Percentiles rank a stretch among this genome's conserved stretches.
Conservation (phyloP, 2,113 vertebrate species). For the Spheniscus mendiculus region DNA sequence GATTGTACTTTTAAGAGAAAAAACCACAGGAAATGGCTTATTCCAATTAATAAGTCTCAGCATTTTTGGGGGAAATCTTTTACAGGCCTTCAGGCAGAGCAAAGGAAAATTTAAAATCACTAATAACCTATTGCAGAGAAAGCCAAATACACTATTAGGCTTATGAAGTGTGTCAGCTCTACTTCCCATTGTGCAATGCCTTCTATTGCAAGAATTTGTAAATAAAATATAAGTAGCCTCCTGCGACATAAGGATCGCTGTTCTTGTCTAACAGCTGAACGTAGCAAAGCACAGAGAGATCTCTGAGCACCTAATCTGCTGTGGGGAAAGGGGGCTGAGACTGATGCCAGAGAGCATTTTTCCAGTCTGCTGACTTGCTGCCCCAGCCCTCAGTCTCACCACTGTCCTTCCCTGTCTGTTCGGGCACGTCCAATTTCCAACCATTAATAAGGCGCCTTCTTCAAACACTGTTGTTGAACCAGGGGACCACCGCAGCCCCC, state of each 20-base stretch:
- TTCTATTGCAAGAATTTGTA: background rate
- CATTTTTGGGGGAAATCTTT: background rate
- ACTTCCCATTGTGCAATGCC: background rate
- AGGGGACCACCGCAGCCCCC: too few relatives aligned
- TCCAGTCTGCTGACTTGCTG: background rate
- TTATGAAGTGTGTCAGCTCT: background rate
- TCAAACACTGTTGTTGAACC: background rate
- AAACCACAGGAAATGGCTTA: background rate
- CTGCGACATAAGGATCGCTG: background rate
- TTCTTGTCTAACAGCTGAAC: background rate
- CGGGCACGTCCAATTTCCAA: rapidly evolving
- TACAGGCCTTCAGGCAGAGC: background rate
- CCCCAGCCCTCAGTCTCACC: background rate
- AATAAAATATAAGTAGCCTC: background rate
- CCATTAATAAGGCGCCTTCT: background rate
- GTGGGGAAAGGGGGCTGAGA: background rate
- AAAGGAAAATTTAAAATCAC: background rate
- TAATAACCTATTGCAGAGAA: background rate
- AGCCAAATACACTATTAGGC: background rate
- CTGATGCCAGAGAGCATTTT: background rate
- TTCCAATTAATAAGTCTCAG: background rate
- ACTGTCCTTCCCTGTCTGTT: background rate
- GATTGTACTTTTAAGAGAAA: background rate
- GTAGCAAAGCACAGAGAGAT: rapidly evolving
- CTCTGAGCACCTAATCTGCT: background rate